A percentile compares a stretch with the other conserved stretches of the same genome.
Conservation (phyloP, 1,140 invertebrate genomes). For the Drosophila pallidifrons region DNA sequence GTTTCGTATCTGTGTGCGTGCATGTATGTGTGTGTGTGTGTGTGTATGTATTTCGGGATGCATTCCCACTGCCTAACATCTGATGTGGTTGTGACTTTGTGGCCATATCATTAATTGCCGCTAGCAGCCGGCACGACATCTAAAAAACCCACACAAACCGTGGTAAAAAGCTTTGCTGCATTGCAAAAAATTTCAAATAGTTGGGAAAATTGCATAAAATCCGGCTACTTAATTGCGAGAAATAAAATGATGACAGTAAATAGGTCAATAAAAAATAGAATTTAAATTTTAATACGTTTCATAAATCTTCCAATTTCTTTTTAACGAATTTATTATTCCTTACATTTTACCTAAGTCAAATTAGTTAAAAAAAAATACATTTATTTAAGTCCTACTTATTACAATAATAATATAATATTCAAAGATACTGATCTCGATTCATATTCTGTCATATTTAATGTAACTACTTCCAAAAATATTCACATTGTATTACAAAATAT, state of each 20-base stretch:
- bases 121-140: constrained; percentile 55
- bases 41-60: constrained; percentile 31
- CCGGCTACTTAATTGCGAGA: no score
- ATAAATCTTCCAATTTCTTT: no score
- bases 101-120: constrained; percentile 83
- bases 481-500: neutral
- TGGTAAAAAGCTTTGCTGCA: constrained; percentile 36
- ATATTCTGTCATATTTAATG: neutral
- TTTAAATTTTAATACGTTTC: no score
- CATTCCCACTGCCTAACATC: constrained; percentile 67
- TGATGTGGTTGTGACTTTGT: constrained; percentile 81
- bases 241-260: no score
- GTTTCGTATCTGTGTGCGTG: constrained; percentile 18
- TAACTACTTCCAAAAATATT: neutral
- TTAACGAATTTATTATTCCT: no score
- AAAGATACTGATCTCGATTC: no score
- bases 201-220: neutral
- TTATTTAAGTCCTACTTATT: no score
- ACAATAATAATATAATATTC: no score
- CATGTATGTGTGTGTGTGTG: neutral
- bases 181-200: neutral
- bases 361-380: no score
- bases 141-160: constrained; percentile 64
- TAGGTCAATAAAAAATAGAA: no score
- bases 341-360: no score